Percentiles rank a stretch among this genome's conserved stretches.
phyloP scores from a whole-genome alignment of 1,140 invertebrate species.

The Drosophila malerkotliana region DNA sequence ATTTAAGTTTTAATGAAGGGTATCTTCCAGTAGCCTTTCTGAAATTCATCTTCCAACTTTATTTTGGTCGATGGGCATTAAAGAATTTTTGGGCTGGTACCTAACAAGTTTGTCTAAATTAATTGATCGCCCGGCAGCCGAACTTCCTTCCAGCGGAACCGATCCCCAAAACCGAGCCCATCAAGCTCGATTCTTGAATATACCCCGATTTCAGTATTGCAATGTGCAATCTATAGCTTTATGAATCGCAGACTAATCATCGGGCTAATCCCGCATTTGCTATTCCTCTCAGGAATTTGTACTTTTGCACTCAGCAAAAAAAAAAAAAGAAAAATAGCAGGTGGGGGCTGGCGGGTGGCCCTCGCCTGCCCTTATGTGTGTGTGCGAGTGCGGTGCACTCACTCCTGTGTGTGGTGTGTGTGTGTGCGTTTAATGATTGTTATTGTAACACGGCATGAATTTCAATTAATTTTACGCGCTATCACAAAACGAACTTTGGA shows the following conservation, averaged over 20 bases:
- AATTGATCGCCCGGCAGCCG: constrained; percentile 57
- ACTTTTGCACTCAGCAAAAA: constrained; percentile 80
- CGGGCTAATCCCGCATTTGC: constrained; percentile 53
- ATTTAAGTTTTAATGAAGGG: background rate
- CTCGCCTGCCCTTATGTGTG: constrained; percentile 28
- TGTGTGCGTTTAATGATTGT: constrained; percentile 80
- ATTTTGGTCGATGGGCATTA: constrained; percentile 25
- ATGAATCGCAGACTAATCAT: constrained; percentile 74
- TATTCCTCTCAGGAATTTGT: constrained; percentile 83
- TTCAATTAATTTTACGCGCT: constrained; percentile 80
- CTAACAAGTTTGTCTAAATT: constrained; percentile 71
- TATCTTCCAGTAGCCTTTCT: background rate
- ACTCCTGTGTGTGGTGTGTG: constrained; percentile 43
- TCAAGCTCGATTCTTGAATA: constrained; percentile 5
- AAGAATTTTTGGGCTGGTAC: constrained; percentile 32
- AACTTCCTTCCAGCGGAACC: background rate
- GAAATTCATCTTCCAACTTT: background rate
- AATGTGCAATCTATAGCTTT: constrained; percentile 52
- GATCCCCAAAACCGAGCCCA: constrained; percentile 1
- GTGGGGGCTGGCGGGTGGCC: constrained; percentile 47
- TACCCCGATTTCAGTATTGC: constrained; percentile 11
- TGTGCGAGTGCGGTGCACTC: constrained; percentile 9
- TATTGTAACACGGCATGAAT: constrained; percentile 81
- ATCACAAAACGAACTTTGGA: constrained; percentile 52
- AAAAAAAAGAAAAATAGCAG: constrained; percentile 34